A percentile compares a stretch with the other conserved stretches of the same genome.
These are phyloP conservation scores for Cinara cedri DNA, from an alignment of 2,888 invertebrate species.

Conservation along the genomic window DNA sequence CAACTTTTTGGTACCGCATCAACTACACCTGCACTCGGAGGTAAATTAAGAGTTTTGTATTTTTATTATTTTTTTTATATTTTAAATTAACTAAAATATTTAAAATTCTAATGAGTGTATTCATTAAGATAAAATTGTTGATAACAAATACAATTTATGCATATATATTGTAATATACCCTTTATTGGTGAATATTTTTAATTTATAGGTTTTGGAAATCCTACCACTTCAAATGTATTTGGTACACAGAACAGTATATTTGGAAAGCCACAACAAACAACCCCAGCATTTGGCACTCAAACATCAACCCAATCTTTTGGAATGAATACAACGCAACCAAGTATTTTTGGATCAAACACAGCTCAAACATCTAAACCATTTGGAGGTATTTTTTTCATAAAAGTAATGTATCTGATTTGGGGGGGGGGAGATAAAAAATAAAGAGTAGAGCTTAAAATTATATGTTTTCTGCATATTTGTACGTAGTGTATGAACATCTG, in stretches of 20 bases:
- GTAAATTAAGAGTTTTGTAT: conserved; percentile 26
- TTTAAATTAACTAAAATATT: not conserved
- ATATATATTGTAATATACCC: not conserved
- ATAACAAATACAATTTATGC: no score
- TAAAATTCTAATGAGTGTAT: not conserved
- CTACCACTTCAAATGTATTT: conserved; percentile 65
- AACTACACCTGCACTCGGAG: conserved; percentile 60
- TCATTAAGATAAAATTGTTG: not conserved
- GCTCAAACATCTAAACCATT: conserved; percentile 64
- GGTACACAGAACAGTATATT: conserved; percentile 70
- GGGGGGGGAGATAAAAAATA: no score
- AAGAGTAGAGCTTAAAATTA: no score
- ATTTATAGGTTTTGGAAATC: conserved; percentile 64
- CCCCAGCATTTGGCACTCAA: conserved; percentile 68
- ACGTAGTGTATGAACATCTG: no score
- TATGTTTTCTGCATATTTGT: no score
- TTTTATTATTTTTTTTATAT: not conserved
- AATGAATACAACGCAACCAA: conserved; percentile 63
- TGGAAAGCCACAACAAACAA: conserved; percentile 68
- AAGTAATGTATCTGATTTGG: no score
- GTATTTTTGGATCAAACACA: conserved; percentile 64
- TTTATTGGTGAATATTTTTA: not conserved
- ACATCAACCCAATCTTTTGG: conserved; percentile 66
- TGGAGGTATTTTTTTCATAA: conserved; percentile 62
- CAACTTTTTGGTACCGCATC: conserved; percentile 65